Evolutionary conservation across 2,888 invertebrate species (phyloP), one percentile per base, ranked within the genome.

Genomic region (Agrotis segetum): DNA sequence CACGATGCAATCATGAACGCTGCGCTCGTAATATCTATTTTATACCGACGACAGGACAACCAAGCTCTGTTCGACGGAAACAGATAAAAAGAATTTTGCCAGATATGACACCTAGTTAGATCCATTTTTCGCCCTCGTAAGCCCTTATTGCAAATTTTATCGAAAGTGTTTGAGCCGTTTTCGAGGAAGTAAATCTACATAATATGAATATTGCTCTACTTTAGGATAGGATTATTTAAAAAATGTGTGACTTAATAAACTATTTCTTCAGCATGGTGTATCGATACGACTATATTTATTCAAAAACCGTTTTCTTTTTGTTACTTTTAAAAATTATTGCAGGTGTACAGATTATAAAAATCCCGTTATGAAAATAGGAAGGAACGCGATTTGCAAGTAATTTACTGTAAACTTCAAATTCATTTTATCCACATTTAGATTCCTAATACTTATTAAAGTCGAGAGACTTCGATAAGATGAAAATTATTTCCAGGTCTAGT

Each of bases 351-450:
- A 3, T 16, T 1, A 46, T 6, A 34, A 29, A 34, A 29, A 16
- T 1, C 21, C 1, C 7, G 14, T n/a, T 14, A 56, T n/a, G 14
- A 7, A 46, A 34, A 50, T 34, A 19, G 49, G 21, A 0, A 21
- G 13, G 14, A 63, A 34, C 56, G 40, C 1, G 19, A 62, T 49
- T 61, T 44, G 17, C 14, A 61, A 47, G 53, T 44, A 44, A 62
- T 21, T 16, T 47, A 46, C 24, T 1, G 34, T 1, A 14, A n/a
- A 46, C 19, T 34, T 6, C 13, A 17, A 17, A n/a, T 7, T 44
- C 17, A 11, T 29, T 6, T 44, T 63, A 21, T 4, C 29, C 56
- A 19, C 5, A 2, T 44, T 29, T 14, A 56, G 29, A 44, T 24
- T 66, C 61, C 11, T 55, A 40, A 14, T 44, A 19, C 13, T 21